Evolutionary conservation across 2,797 vertebrate species (phyloP).

Genomic region (Crenichthys baileyi): DNA sequence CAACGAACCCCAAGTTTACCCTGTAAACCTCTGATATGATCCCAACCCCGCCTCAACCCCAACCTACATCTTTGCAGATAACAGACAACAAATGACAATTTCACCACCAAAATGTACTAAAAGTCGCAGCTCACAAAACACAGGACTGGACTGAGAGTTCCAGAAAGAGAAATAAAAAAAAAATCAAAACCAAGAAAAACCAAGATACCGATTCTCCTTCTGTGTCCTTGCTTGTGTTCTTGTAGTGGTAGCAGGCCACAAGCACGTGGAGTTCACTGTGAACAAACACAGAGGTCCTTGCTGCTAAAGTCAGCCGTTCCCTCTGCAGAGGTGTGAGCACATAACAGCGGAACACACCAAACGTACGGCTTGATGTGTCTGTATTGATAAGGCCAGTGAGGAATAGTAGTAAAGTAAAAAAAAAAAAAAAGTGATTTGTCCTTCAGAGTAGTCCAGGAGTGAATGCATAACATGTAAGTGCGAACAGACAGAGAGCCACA

Average conservation of each 20-base stretch:
- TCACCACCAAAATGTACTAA: conserved; percentile 71
- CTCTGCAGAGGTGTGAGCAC: conserved; percentile 46
- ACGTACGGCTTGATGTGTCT: conserved; percentile 53
- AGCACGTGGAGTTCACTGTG: conserved; percentile 45
- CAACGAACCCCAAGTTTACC: conserved; percentile 77
- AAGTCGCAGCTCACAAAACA: conserved; percentile 75
- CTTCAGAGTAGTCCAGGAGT: conserved; percentile 76
- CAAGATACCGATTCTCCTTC: conserved; percentile 42
- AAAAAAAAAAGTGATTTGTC: conserved; percentile 71
- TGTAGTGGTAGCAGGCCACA: conserved; percentile 61
- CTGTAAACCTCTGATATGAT: conserved; percentile 84
- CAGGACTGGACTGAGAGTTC: conserved; percentile 69
- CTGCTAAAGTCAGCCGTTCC: conserved; percentile 22
- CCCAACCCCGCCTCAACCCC: conserved; percentile 42
- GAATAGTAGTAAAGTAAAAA: conserved; percentile 54
- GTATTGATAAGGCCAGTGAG: conserved; percentile 77
- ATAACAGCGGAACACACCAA: conserved; percentile 23
- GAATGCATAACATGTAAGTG: conserved; percentile 63
- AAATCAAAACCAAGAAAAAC: conserved; percentile 38
- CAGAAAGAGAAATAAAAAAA: conserved; percentile 45
- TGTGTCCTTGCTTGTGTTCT: conserved; percentile 25
- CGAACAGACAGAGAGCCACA: conserved; percentile 62
- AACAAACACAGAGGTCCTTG: conserved; percentile 29
- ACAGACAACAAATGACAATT: conserved; percentile 74
- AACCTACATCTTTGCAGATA: conserved; percentile 70